phyloP scores from a whole-genome alignment of 2,797 vertebrate species.

The Gallinago solitaria region DNA sequence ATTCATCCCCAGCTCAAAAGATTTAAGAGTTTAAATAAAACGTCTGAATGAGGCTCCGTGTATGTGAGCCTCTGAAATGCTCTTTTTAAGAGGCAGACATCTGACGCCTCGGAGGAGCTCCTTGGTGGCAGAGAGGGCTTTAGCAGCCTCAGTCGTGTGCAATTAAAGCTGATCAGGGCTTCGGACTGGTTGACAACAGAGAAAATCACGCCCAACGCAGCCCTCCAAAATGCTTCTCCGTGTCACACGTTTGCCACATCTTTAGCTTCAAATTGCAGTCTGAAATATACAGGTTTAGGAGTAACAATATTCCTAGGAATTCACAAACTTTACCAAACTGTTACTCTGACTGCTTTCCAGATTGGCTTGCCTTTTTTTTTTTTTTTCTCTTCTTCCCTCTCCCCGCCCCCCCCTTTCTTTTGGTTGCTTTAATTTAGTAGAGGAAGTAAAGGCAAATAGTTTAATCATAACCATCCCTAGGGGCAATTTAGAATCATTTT shows the following conservation, averaged over 20 bases:
- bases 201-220: not conserved
- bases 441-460: slow-evolving; percentile 86
- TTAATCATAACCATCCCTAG: slow-evolving; percentile 85
- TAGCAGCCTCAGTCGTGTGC: slow-evolving; percentile 67
- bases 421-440: slow-evolving; percentile 76
- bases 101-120: slow-evolving; percentile 73
- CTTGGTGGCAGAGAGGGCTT: slow-evolving; percentile 76
- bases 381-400: not conserved
- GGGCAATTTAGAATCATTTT: slow-evolving; percentile 83
- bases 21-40: slow-evolving; percentile 69
- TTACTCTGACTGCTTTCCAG: slow-evolving; percentile 74
- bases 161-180: slow-evolving; percentile 59
- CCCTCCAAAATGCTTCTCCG: not conserved
- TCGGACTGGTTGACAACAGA: slow-evolving; percentile 51
- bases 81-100: slow-evolving; percentile 75
- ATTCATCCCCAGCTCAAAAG: slow-evolving; percentile 45
- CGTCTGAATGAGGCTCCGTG: slow-evolving; percentile 23
- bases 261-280: slow-evolving; percentile 48
- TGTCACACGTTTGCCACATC: slow-evolving; percentile 56
- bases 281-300: slow-evolving; percentile 74
- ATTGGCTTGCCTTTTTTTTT: not conserved
- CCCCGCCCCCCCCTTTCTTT: not conserved
- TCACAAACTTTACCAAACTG: slow-evolving; percentile 74
- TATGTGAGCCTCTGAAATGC: slow-evolving; percentile 37
- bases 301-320: slow-evolving; percentile 76